phyloP scores from a whole-genome alignment of 2,888 invertebrate species.

The Omphaloscelis lunosa region DNA sequence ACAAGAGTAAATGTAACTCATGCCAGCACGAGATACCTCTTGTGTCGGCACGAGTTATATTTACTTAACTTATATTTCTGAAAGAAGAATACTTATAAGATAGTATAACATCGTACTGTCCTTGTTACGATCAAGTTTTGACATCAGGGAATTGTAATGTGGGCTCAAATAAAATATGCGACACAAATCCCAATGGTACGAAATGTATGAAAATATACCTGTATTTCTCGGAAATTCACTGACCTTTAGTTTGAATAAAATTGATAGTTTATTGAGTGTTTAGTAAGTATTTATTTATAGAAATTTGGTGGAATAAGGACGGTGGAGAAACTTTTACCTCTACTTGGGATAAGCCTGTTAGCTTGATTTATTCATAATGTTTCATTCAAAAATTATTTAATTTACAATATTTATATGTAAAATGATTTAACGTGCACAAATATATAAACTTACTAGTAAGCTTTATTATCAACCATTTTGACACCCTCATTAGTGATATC shows the following conservation, averaged over 20 bases:
- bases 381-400: neutral
- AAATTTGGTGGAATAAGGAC: neutral
- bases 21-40: neutral
- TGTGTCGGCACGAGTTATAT: too few relatives aligned
- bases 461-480: neutral
- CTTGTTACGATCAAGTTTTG: conserved; percentile 34
- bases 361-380: neutral
- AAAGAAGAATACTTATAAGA: neutral
- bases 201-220: conserved; percentile 14
- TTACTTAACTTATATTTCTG: too few relatives aligned
- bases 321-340: neutral
- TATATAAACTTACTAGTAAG: neutral
- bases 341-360: neutral
- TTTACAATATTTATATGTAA: neutral
- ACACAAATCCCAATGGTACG: conserved; percentile 3
- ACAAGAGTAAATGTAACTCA: neutral
- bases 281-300: conserved; percentile 14
- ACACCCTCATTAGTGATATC: neutral
- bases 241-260: conserved; percentile 12
- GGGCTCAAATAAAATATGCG: conserved; percentile 35
- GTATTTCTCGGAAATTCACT: conserved; percentile 5
- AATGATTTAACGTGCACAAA: neutral
- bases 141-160: conserved; percentile 37
- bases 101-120: neutral
- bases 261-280: conserved; percentile 9